Evolutionary conservation across 2,888 invertebrate species (phyloP).

Genomic region (Ceriagrion tenellum): DNA sequence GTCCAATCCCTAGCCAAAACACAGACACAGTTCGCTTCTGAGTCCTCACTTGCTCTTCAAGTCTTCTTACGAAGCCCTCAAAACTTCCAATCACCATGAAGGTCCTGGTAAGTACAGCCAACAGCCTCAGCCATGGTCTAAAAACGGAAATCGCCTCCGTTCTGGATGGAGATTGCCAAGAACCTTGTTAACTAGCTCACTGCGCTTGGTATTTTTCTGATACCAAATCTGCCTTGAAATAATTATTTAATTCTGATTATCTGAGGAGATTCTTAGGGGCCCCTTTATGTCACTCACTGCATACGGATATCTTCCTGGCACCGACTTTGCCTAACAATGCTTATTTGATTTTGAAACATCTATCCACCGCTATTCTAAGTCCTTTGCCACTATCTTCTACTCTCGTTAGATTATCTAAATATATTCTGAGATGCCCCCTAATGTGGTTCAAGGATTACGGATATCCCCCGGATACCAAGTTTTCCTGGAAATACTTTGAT

Average conservation of each 20-base stretch:
- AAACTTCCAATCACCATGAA: constrained; percentile 51
- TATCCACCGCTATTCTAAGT: too few species aligned
- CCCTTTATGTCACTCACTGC: too few species aligned
- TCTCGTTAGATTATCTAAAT: too few species aligned
- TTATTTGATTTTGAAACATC: too few species aligned
- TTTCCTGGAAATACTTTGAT: too few species aligned
- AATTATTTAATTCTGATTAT: background rate
- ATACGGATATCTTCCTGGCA: too few species aligned
- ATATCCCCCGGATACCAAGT: too few species aligned
- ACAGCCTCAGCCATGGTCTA: background rate
- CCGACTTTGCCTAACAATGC: too few species aligned
- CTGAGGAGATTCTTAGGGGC: too few species aligned
- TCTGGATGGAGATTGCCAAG: background rate
- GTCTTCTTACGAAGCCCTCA: constrained; percentile 29
- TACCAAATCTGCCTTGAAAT: background rate
- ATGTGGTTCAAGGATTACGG: too few species aligned
- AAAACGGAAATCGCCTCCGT: background rate
- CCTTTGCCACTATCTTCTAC: too few species aligned
- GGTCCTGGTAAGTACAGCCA: constrained; percentile 57
- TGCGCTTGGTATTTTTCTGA: background rate
- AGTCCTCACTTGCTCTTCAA: constrained; percentile 49
- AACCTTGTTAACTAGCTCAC: background rate
- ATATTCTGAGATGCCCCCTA: too few species aligned
- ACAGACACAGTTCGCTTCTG: constrained; percentile 13
- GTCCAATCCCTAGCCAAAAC: constrained; percentile 5